A percentile compares a stretch with the other conserved stretches of the same genome.
Evolutionary conservation across 2,113 vertebrate genomes (phyloP).

Genomic region (Triplophysa tibetana): DNA sequence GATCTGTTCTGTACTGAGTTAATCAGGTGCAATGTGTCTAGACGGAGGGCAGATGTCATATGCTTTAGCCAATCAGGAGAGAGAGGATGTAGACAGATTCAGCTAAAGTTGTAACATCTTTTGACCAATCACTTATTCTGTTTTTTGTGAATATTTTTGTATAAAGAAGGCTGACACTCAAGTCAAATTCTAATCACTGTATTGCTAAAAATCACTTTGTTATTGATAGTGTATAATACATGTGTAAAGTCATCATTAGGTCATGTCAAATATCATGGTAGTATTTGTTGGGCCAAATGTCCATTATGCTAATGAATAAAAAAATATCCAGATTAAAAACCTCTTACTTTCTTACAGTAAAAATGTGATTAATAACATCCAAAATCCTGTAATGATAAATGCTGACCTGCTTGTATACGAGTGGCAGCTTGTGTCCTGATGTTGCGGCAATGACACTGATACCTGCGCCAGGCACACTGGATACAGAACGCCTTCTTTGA

Average conservation of each 20-base stretch:
- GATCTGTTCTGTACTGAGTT: constrained; percentile 20
- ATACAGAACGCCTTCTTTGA: constrained; percentile 81
- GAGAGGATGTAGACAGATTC: not conserved
- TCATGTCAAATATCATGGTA: too few species aligned
- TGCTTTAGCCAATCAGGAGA: not conserved
- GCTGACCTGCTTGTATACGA: constrained; percentile 89
- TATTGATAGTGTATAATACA: too few species aligned
- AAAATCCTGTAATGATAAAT: constrained; percentile 4
- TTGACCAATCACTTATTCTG: not conserved
- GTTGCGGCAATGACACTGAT: constrained; percentile 65
- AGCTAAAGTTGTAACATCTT: not conserved
- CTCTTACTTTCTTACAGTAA: not conserved
- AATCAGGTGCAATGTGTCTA: constrained; percentile 10
- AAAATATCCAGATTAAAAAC: too few species aligned
- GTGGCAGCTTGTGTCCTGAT: constrained; percentile 71
- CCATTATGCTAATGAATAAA: too few species aligned
- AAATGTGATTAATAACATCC: not conserved
- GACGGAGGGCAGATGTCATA: constrained; percentile 36
- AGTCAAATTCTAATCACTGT: too few species aligned
- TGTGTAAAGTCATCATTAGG: too few species aligned
- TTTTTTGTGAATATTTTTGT: too few species aligned
- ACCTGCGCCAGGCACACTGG: constrained; percentile 85
- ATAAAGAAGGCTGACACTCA: too few species aligned
- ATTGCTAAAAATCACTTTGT: too few species aligned
- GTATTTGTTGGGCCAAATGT: too few species aligned